Conservation (phyloP, 2,113 vertebrate species). For the Nycticebus coucang region DNA sequence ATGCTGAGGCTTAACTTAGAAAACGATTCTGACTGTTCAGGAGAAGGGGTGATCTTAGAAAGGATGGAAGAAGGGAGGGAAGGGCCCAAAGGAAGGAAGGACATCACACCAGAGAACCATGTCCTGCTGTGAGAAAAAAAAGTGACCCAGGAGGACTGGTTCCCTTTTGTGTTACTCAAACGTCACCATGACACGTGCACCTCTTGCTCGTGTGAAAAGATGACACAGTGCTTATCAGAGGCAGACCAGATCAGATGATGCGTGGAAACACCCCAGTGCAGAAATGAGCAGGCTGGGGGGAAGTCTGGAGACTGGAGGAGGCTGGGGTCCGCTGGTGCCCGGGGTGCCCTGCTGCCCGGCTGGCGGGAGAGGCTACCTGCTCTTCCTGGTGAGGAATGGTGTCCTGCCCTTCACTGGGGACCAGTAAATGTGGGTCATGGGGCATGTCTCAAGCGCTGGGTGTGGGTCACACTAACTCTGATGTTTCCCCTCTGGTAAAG, state of each 20-base stretch:
- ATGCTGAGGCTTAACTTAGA: neutral
- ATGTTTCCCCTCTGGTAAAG: constrained; percentile 72
- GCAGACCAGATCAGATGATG: neutral
- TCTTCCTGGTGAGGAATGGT: neutral
- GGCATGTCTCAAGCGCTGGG: neutral
- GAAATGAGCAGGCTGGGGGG: fast-evolving
- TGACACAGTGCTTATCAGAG: neutral
- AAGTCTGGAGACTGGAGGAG: neutral
- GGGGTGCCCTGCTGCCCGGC: neutral
- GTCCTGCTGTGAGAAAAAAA: neutral
- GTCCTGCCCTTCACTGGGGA: neutral
- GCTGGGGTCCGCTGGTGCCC: fast-evolving
- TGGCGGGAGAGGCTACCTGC: neutral
- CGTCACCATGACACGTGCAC: fast-evolving
- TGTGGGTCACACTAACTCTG: neutral
- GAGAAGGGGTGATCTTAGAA: neutral
- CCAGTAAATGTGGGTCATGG: neutral
- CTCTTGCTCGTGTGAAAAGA: fast-evolving
- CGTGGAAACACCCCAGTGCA: neutral
- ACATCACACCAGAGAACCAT: fast-evolving
- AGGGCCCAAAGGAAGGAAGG: fast-evolving
- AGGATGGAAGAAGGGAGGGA: fast-evolving
- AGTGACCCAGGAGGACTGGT: fast-evolving
- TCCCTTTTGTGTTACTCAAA: neutral
- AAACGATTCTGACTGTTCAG: neutral